Evolutionary conservation across 2,888 invertebrate genomes (phyloP), one percentile per base, ranked within the genome.

Genomic region (Hyalella azteca): DNA sequence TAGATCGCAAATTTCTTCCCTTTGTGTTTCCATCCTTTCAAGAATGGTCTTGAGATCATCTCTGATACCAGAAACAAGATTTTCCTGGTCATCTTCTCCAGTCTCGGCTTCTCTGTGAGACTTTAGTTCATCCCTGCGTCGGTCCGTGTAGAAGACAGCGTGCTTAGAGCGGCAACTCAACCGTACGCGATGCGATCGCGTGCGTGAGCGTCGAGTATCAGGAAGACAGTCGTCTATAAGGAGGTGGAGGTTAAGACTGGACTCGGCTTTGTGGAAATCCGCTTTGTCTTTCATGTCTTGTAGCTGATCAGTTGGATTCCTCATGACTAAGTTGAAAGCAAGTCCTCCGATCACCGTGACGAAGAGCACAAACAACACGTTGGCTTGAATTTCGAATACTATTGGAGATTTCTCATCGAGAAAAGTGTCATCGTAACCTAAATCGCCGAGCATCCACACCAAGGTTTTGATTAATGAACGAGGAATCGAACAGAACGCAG

Each of bases 391-490:
- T 4, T 81, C 81, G 76, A 80, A 83, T 19, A 66, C 41, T 19
- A 83, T 48, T 0, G 29, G 73, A n/a, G 76, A 40, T 22, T 80
- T 73, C 7, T 54, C 66, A 41, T 59, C 59, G 26, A 83, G 75
- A 40, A 83, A 83, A 22, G 79, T 81, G 50, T 81, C 83, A 36
- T 83, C 81, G 50, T 83, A 83, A 2, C 60, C 83, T n/a, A 81
- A 49, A 26, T 83, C 83, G 29, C 83, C 83, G 3, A 83, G 79
- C 79, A 83, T 75, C 83, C 81, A 81, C 19, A 83, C 83, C 39
- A 81, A 78, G 26, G 81, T 83, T 45, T 83, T 83, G 29, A 83
- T 78, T 48, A 83, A 50, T 4, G 83, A 73, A 13, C 78, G 78
- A 41, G 81, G 80, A 41, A 81, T 66, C 2, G 29, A 77, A 1